phyloP scores from a whole-genome alignment of 2,113 vertebrate genomes.

The Columbina picui region DNA sequence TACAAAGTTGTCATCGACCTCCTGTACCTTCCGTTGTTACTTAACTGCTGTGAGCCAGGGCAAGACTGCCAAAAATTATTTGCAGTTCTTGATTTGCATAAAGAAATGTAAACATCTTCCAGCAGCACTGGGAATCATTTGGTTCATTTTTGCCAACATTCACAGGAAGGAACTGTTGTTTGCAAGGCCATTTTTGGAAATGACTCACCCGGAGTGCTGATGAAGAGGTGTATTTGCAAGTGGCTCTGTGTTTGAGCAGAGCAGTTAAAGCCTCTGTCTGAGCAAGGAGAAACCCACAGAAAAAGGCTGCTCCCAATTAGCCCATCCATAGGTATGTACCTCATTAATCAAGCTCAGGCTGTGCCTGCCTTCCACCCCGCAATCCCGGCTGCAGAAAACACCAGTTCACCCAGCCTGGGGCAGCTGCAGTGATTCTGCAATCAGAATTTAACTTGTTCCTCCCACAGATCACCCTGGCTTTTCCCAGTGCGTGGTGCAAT shows the following conservation, averaged over 20 bases:
- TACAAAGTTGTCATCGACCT: background rate
- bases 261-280: background rate
- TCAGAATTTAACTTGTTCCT: background rate
- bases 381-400: background rate
- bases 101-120: background rate
- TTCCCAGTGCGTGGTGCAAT: rapidly evolving
- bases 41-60: background rate
- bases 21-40: background rate
- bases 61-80: background rate
- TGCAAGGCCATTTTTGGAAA: background rate
- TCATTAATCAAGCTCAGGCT: background rate
- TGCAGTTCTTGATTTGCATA: background rate
- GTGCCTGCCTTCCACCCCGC: rapidly evolving
- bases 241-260: rapidly evolving
- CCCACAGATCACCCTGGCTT: rapidly evolving
- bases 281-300: background rate
- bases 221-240: no score
- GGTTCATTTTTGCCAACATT: background rate
- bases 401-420: background rate
- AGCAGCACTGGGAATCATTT: rapidly evolving
- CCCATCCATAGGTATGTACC: no score
- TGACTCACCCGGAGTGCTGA: rapidly evolving
- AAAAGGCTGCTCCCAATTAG: background rate
- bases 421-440: background rate
- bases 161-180: background rate